Conservation (phyloP, 2,797 vertebrate species). For the Sitta carolinensis region DNA sequence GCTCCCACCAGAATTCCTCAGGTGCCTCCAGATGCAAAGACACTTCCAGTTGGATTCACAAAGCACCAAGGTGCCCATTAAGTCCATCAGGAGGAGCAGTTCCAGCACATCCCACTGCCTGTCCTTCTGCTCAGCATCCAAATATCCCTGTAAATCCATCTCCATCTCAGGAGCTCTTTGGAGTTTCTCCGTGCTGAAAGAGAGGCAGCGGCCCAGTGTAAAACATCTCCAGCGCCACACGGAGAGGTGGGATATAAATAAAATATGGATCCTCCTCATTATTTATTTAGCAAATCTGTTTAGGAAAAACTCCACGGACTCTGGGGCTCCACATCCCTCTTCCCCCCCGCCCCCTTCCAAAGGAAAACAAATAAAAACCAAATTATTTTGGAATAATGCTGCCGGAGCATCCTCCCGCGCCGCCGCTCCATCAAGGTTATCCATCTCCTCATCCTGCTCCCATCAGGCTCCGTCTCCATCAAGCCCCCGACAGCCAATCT, state of each 20-base stretch:
- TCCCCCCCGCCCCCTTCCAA: not conserved
- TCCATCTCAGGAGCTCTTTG: not conserved
- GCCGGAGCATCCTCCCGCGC: not conserved
- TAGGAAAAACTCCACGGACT: not conserved
- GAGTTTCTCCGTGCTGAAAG: not conserved
- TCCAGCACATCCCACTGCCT: not conserved
- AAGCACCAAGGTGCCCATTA: not conserved
- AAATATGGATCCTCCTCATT: not conserved
- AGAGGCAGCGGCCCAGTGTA: not conserved
- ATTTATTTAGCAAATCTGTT: constrained; percentile 48
- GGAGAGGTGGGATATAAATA: constrained; percentile 14
- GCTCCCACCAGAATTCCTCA: not conserved
- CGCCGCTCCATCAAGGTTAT: constrained; percentile 31
- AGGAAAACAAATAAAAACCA: constrained; percentile 14
- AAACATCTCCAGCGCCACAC: not conserved
- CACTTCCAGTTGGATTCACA: not conserved
- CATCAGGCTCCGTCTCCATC: constrained; percentile 23
- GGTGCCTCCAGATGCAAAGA: not conserved
- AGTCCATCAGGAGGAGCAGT: not conserved
- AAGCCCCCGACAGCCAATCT: constrained; percentile 26
- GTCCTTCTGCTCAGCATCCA: not conserved
- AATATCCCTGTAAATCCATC: not conserved
- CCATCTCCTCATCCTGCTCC: not conserved
- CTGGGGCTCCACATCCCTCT: not conserved
- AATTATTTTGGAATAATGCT: not conserved